Base-by-base conservation (phyloP, 2,797 vertebrate genomes). In the Manis pentadactyla region DNA sequence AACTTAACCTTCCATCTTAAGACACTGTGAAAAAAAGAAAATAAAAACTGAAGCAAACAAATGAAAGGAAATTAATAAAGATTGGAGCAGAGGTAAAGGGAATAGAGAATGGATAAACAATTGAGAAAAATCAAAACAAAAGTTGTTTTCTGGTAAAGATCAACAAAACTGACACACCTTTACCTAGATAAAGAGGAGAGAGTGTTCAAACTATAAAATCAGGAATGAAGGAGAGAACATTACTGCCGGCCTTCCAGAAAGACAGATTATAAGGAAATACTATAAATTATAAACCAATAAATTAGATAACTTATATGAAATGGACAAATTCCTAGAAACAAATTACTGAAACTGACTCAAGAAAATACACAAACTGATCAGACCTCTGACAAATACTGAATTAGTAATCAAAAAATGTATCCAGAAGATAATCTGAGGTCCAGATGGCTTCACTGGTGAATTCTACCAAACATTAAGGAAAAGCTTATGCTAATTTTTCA, bases 321-420 rank as follows among this genome's bases (percentile, higher is more conserved):
- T 55, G 11, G 61, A 75, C 49, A 75, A 68, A 90, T 68, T 84
- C 69, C 51, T 84, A 68, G 53, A 86, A 85, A 94, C 34, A 71
- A 85, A 85, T 29, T 71, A 94, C 53, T 71, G 29, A 84, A 78
- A 90, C 61, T 84, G 46, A 78, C 37, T 90, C 37, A 79, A 91
- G 29, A 86, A 78, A 91, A 64, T 0, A 34, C 31, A 49, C 13
- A 73, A 37, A 15, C 37, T 73, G 10, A 83, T 77, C 0, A 83
- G n/a, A 64, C 17, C 39, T 61, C 69, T 53, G 69, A 77, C 59
- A 53, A 89, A 89, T n/a, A 83, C 0, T 71, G 23, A 73, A 79
- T 49, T n/a, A 84, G 21, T 84, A 42, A 66, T 84, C 21, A 55
- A 77, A 88, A 71, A 90, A 53, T 42, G 21, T 25, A 42, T 66